Evolutionary conservation across 2,797 vertebrate genomes (phyloP), one percentile per base, ranked within the genome.

Genomic region (Lutjanus campechanus): DNA sequence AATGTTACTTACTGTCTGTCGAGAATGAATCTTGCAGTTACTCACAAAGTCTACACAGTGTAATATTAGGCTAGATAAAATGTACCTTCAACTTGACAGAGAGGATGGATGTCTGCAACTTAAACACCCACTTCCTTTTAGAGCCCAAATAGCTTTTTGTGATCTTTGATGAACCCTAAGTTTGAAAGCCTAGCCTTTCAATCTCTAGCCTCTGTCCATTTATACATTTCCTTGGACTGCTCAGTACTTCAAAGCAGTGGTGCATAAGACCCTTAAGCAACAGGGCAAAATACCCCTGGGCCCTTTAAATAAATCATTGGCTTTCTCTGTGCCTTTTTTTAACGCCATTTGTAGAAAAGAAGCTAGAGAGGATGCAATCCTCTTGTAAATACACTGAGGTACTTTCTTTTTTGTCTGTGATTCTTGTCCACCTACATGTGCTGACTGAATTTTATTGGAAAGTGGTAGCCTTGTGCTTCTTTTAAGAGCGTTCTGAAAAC

Each of bases 261-360:
- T 89, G 85, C 91, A 91, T 88, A 81, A 89, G 83, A 82, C 87
- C 91, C 89, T 83, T 84, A 81, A 93, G 93, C 91, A 93, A 91
- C 81, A 88, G 84, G 89, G 79, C 82, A 87, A 90, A 94, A 92
- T 89, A 90, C 90, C 88, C 87, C 59, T 75, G 88, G 90, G 91
- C 79, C 85, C 85, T 85, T 85, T 91, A 86, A 95, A 94, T 94
- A 94, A 94, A 93, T 94, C 86, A 94, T 90, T 80, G 67, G 75
- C 72, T 91, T 91, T 89, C 82, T 88, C 76, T 81, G 51, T 86
- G 78, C 64, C 67, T 86, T 88, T 80, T 80, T 86, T 86, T 56
- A 91, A 81, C 85, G 77, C 88, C 81, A 88, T 93, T 92, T 91
- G 58, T 89, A 77, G 79, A 83, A 79, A 58, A 81, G 79, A 73